These are phyloP conservation scores for Tonatia bakeri DNA, from an alignment of 2,113 vertebrate genomes.

Conservation along the genomic window DNA sequence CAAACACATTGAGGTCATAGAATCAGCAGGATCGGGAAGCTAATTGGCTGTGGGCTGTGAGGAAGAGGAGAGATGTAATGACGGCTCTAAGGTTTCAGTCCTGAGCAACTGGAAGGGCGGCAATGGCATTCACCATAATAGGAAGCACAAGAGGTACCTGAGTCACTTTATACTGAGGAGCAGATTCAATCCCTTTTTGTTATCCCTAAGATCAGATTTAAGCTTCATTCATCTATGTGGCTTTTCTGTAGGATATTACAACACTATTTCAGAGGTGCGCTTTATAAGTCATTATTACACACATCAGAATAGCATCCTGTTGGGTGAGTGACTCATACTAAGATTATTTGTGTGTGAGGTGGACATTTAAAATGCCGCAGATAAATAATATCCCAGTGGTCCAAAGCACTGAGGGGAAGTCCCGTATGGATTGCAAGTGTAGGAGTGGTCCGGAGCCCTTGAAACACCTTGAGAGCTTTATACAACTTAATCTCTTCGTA, in stretches of 20 bases:
- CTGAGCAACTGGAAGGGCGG: not conserved
- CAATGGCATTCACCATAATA: not conserved
- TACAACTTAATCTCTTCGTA: not conserved
- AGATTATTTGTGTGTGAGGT: not conserved
- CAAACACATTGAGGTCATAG: constrained; percentile 18
- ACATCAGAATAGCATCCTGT: not conserved
- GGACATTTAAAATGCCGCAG: not conserved
- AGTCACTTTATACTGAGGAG: not conserved
- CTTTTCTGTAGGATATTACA: not conserved
- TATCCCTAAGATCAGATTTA: not conserved
- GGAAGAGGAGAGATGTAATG: constrained; percentile 4
- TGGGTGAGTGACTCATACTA: not conserved
- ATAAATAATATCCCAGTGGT: not conserved
- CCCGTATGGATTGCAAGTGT: not conserved
- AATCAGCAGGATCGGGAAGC: constrained; percentile 4
- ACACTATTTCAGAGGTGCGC: not conserved
- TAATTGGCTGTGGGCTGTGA: constrained; percentile 30
- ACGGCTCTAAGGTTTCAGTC: constrained; percentile 47
- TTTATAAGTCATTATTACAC: not conserved
- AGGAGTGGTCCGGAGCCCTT: not conserved
- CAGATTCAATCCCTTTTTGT: not conserved
- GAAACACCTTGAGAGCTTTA: not conserved
- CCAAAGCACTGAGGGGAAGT: not conserved
- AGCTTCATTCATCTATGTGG: not conserved
- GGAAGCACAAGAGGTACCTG: not conserved